These are phyloP conservation scores for Notolepis coatsorum DNA, from an alignment of 2,797 vertebrate genomes.

Conservation along the genomic window DNA sequence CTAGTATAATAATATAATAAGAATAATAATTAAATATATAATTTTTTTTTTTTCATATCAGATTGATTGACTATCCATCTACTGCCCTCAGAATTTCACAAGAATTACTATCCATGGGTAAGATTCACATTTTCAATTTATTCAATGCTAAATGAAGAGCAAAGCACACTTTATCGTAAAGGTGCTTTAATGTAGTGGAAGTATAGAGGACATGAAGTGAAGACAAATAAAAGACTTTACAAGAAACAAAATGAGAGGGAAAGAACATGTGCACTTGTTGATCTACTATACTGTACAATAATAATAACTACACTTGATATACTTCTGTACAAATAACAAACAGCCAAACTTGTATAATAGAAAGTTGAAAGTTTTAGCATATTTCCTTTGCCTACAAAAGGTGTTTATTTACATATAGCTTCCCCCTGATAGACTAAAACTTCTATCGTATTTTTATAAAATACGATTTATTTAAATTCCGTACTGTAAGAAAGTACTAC, in stretches of 20 bases:
- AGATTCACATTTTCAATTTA: neutral
- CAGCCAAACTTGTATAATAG: slow-evolving; percentile 21
- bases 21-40: too few relatives aligned
- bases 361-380: slow-evolving; percentile 57
- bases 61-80: too few relatives aligned
- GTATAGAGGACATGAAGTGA: slow-evolving; percentile 59
- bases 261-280: slow-evolving; percentile 25
- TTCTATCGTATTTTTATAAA: slow-evolving; percentile 62
- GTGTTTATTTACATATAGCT: slow-evolving; percentile 79
- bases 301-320: too few relatives aligned
- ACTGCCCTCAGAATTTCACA: too few relatives aligned
- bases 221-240: slow-evolving; percentile 34
- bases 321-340: slow-evolving; percentile 18
- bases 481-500: slow-evolving; percentile 78
- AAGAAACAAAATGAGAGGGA: slow-evolving; percentile 56
- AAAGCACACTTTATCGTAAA: slow-evolving; percentile 60
- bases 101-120: too few relatives aligned
- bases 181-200: slow-evolving; percentile 92
- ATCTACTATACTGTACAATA: slow-evolving; percentile 38
- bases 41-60: too few relatives aligned
- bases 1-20: too few relatives aligned
- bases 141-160: neutral
- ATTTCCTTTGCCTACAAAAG: slow-evolving; percentile 41
- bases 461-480: slow-evolving; percentile 33
- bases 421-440: slow-evolving; percentile 65